Conservation (phyloP, 2,888 invertebrate species). For the Yponomeuta malinellus region DNA sequence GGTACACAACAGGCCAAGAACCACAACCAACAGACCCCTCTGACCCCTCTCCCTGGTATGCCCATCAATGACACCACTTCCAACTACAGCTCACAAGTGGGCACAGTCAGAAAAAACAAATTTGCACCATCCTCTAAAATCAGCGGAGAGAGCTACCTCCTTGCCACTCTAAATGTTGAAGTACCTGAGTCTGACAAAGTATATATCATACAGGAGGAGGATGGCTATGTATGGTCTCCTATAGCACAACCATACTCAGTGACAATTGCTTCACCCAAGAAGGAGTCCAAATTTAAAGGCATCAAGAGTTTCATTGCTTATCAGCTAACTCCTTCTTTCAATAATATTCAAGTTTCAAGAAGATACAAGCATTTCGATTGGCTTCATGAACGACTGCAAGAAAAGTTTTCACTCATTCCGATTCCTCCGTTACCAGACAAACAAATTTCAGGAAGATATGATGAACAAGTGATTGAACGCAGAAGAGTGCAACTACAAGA, state of each 20-base stretch:
- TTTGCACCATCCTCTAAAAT: conserved; percentile 94
- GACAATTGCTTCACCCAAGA: conserved; percentile 94
- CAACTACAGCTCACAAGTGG: conserved; percentile 73
- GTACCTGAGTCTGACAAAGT: conserved; percentile 84
- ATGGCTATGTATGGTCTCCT: conserved; percentile 86
- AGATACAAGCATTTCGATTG: conserved; percentile 99
- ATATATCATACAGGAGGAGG: conserved; percentile 83
- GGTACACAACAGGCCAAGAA: conserved; percentile 46
- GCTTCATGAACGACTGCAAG: conserved; percentile 94
- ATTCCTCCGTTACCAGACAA: conserved; percentile 99
- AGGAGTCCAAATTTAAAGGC: conserved; percentile 97
- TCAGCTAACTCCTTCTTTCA: conserved; percentile 95
- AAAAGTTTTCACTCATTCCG: conserved; percentile 95
- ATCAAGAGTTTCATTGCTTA: conserved; percentile 98
- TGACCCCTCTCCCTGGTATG: conserved; percentile 67
- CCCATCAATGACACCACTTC: conserved; percentile 72
- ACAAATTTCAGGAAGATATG: conserved; percentile 97
- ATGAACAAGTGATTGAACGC: conserved; percentile 97
- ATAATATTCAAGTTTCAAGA: conserved; percentile 93
- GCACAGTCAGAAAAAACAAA: conserved; percentile 83
- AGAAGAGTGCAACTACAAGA: conserved; percentile 95
- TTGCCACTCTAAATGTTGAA: conserved; percentile 82
- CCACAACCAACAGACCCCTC: conserved; percentile 53
- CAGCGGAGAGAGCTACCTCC: conserved; percentile 91
- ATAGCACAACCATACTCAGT: conserved; percentile 86